phyloP scores from a whole-genome alignment of 2,888 invertebrate genomes.

The Campoletis raptor region DNA sequence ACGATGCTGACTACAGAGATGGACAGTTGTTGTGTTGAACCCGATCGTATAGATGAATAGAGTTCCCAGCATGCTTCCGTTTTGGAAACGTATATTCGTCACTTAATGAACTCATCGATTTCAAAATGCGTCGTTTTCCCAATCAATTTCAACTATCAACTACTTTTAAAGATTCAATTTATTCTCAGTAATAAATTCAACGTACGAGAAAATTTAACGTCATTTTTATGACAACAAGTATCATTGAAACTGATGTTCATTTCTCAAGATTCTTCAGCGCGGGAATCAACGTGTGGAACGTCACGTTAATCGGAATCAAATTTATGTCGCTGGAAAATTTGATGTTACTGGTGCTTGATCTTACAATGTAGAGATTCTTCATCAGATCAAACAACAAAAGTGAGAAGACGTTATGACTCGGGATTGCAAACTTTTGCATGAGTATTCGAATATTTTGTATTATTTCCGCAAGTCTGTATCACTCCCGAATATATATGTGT shows the following conservation, averaged over 20 bases:
- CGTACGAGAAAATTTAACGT: neutral
- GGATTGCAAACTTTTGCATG: constrained; percentile 50
- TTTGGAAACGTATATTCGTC: neutral
- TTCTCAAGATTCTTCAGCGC: neutral
- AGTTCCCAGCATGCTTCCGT: neutral
- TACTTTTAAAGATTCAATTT: neutral
- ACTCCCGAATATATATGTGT: constrained; percentile 7
- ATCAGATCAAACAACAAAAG: constrained; percentile 13
- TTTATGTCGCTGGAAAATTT: neutral
- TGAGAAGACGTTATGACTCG: constrained; percentile 8
- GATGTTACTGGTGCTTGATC: neutral
- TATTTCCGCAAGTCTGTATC: neutral
- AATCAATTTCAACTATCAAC: neutral
- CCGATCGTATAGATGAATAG: neutral
- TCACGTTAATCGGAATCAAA: neutral
- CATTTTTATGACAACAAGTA: neutral
- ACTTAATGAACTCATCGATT: neutral
- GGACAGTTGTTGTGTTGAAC: neutral
- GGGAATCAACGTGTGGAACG: neutral
- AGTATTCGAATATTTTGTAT: neutral
- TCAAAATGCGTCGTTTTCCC: neutral
- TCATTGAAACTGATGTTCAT: neutral
- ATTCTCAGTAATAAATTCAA: neutral
- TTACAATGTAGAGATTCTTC: neutral
- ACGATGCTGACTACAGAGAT: neutral